Percentiles rank a stretch among this genome's conserved stretches.
These are phyloP conservation scores for Coecobrya sp. DNA, from an alignment of 2,888 invertebrate genomes.

Conservation along the genomic window DNA sequence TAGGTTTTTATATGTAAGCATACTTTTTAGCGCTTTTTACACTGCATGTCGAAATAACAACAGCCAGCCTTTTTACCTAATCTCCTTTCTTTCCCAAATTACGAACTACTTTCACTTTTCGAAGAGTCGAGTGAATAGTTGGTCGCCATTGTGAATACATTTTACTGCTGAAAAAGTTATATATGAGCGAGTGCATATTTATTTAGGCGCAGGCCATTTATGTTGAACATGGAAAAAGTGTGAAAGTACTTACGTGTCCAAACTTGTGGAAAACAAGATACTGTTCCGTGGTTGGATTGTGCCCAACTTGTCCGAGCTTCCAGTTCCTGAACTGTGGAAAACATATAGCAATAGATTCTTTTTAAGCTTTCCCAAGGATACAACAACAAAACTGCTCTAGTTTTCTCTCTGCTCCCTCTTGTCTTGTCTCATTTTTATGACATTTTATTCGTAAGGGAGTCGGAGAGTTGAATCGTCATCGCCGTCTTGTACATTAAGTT, in stretches of 20 bases:
- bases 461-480: background rate
- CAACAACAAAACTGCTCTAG: background rate
- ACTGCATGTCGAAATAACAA: too few species aligned
- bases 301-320: slow-evolving; percentile 92
- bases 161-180: background rate
- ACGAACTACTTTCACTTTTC: background rate
- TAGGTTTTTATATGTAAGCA: too few species aligned
- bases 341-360: background rate
- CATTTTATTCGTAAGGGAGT: slow-evolving; percentile 40
- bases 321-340: slow-evolving; percentile 92
- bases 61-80: too few species aligned
- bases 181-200: background rate
- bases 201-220: background rate
- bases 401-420: slow-evolving; percentile 11
- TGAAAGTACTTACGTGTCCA: slow-evolving; percentile 93
- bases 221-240: background rate
- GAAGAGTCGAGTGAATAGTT: too few species aligned
- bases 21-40: too few species aligned
- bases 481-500: slow-evolving; percentile 43
- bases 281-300: slow-evolving; percentile 95
- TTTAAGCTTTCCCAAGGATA: background rate
- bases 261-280: slow-evolving; percentile 96
- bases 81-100: too few species aligned
- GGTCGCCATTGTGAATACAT: too few species aligned
- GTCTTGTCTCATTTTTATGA: slow-evolving; percentile 24